Conservation (phyloP, 2,797 vertebrate species). For the Malacoraja senta region DNA sequence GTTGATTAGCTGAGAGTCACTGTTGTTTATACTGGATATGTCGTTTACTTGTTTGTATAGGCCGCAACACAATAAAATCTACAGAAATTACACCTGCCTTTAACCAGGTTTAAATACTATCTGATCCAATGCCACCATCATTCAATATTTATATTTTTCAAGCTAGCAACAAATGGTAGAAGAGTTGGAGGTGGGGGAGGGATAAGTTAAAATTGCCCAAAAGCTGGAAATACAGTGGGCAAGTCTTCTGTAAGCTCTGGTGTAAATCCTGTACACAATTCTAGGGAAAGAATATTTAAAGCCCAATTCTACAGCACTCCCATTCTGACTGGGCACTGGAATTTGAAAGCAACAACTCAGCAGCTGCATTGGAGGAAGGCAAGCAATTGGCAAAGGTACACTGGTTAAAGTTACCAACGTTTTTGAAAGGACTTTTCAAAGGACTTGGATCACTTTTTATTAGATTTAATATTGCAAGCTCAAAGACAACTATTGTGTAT, state of each 20-base stretch:
- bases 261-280: not conserved
- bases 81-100: not conserved
- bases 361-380: not conserved
- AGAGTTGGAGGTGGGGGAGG: no score
- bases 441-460: not conserved
- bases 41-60: no score
- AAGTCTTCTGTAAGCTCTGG: not conserved
- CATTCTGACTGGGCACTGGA: not conserved
- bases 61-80: no score
- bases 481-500: not conserved
- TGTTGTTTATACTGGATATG: no score
- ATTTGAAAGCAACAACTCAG: not conserved
- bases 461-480: not conserved
- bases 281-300: not conserved
- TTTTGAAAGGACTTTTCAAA: not conserved
- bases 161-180: not conserved
- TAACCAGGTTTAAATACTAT: not conserved
- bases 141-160: not conserved
- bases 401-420: not conserved
- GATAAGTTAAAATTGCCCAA: not conserved
- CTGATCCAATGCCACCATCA: not conserved
- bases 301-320: no score
- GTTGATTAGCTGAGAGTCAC: no score
- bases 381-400: not conserved
- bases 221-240: not conserved